Conservation (phyloP, 92 coral and sea anemone genomes). For the Epizoanthus ramosus region DNA sequence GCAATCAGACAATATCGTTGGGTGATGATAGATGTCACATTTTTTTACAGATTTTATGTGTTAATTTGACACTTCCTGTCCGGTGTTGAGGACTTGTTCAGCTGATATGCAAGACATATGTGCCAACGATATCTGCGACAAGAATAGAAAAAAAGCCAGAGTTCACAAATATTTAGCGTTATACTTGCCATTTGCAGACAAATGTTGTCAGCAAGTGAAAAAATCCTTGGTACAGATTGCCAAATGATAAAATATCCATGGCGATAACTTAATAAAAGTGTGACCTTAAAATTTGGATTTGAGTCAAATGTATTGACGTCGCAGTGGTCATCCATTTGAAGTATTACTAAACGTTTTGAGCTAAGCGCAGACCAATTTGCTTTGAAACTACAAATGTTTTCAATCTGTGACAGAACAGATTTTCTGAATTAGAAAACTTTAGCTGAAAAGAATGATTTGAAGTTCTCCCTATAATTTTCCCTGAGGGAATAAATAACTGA, state of each 20-base stretch:
- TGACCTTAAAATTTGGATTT: slow-evolving; percentile 4
- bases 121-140: neutral
- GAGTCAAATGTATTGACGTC: neutral
- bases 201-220: slow-evolving; percentile 11
- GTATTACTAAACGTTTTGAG: slow-evolving; percentile 6
- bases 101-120: neutral
- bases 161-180: neutral
- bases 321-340: slow-evolving; percentile 13
- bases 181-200: neutral
- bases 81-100: slow-evolving; percentile 14
- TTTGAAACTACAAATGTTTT: neutral
- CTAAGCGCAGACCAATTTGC: slow-evolving; percentile 10
- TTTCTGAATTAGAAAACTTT: neutral
- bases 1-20: slow-evolving; percentile 19
- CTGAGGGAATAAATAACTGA: slow-evolving; percentile 15
- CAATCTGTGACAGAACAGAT: neutral
- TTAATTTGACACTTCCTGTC: slow-evolving; percentile 47
- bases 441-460: neutral
- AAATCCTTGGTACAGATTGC: slow-evolving; percentile 5
- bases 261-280: slow-evolving; percentile 1
- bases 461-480: neutral
- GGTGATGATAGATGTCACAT: slow-evolving; percentile 33
- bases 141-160: neutral
- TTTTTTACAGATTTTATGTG: slow-evolving; percentile 38
- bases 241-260: neutral